Conservation (phyloP, 2,113 vertebrate genomes). For the Hippoglossus stenolepis region DNA sequence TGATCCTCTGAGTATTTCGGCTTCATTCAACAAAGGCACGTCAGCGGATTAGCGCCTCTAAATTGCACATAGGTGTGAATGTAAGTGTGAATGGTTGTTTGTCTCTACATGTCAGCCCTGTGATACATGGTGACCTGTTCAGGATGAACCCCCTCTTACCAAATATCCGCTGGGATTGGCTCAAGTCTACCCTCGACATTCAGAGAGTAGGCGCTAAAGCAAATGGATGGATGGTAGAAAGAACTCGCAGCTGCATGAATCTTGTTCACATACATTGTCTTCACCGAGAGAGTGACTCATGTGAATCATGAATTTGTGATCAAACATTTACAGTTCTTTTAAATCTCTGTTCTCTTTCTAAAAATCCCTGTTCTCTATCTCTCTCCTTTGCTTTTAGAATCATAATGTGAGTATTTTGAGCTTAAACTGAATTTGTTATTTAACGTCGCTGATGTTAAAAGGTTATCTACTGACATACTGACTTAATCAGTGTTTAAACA, state of each 20-base stretch:
- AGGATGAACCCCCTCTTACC: too few species aligned
- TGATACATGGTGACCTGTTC: background rate
- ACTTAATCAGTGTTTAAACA: constrained; percentile 13
- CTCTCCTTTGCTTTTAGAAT: constrained; percentile 19
- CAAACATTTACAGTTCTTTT: constrained; percentile 13
- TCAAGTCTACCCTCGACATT: too few species aligned
- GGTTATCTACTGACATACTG: constrained; percentile 1
- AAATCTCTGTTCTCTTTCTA: background rate
- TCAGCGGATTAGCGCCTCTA: too few species aligned
- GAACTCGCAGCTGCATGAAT: background rate
- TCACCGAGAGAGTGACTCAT: too few species aligned
- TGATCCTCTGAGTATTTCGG: background rate
- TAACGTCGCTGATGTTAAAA: background rate
- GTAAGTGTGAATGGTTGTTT: background rate
- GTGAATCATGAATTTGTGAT: constrained; percentile 17
- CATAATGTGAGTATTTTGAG: constrained; percentile 16
- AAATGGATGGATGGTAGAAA: too few species aligned
- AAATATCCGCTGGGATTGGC: too few species aligned
- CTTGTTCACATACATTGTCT: background rate
- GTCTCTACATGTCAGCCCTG: background rate
- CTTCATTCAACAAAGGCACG: background rate
- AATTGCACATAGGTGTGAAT: background rate
- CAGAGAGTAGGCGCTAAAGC: too few species aligned
- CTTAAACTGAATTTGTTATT: constrained; percentile 18
- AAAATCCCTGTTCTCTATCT: background rate